Percentiles rank a stretch among this genome's conserved stretches.
Conservation (phyloP, 2,797 vertebrate genomes). For the Sandelia bainsii region DNA sequence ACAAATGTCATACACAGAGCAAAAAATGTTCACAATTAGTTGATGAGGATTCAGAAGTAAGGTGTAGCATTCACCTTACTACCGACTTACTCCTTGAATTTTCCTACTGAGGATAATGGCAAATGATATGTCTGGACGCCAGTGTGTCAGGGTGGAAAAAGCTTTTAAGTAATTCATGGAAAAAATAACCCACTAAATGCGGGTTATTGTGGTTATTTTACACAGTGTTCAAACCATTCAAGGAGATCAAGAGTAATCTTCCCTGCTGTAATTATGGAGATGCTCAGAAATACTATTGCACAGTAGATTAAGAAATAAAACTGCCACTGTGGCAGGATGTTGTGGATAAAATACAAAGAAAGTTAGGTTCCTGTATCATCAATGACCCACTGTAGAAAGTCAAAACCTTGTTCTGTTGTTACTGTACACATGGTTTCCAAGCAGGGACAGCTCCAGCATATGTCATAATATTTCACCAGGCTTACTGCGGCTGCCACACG, state of each 20-base stretch:
- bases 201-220: not conserved
- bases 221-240: not conserved
- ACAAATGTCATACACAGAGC: too few relatives aligned
- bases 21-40: too few relatives aligned
- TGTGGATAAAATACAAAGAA: not conserved
- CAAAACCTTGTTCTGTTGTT: not conserved
- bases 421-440: conserved; percentile 5
- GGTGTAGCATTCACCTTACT: not conserved
- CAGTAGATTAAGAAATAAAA: conserved; percentile 5
- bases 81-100: not conserved
- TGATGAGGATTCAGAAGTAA: not conserved
- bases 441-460: not conserved
- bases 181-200: too few relatives aligned
- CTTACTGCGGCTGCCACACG: conserved; percentile 4
- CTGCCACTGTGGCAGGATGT: not conserved
- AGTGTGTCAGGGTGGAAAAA: conserved; percentile 22
- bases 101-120: conserved; percentile 30
- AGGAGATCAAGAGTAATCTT: not conserved
- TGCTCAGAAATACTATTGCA: not conserved
- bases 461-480: conserved; percentile 1
- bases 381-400: not conserved
- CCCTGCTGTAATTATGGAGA: not conserved
- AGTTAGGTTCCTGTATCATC: not conserved
- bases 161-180: not conserved
- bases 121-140: conserved; percentile 7